Base-by-base conservation (phyloP, 2,797 vertebrate species). In the Sebastes hubbsi region DNA sequence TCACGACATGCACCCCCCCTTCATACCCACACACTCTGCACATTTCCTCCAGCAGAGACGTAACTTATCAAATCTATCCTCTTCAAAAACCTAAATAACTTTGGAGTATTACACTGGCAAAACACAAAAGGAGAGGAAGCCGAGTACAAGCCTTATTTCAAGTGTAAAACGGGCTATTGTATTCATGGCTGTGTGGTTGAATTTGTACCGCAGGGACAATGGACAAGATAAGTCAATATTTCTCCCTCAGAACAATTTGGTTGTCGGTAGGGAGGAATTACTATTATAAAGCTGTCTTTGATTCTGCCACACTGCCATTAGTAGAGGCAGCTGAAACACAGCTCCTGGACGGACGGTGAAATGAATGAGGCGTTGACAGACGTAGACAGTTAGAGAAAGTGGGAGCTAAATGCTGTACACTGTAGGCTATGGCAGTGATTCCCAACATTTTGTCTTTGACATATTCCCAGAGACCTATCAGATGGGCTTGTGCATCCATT, bases 21-120 rank as follows among this genome's bases (percentile, higher is more conserved):
- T 65, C 84, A 65, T 80, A 38, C 61, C 38, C 76, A 69, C 4
- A 62, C 80, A 61, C 61, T 76, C 58, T 27, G 16, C 82, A 67
- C 75, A 54, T 87, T 88, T 89, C 62, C 56, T 81, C 77, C 78
- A 66, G 72, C 29, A 54, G 70, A 92, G 76, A 88, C 72, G 72
- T 67, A 75, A 89, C 82, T 92, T 91, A 92, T 93, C 88, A 89
- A 89, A 91, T 84, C 68, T 77, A 78, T 90, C 63, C 77, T 80
- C 69, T 83, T 77, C 34, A 6, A 72, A 86, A 61, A 55, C 49
- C 76, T 64, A 76, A 85, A 80, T 78, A 80, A 85, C 80, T 92
- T 83, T 83, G 72, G 85, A 85, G 75, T 83, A 86, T 87, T 85
- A 90, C 66, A 80, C 77, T 27, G 75, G 52, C 61, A 80, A 79